These are phyloP conservation scores for Craseonycteris thonglongyai DNA, from an alignment of 2,113 vertebrate genomes.

Conservation along the genomic window DNA sequence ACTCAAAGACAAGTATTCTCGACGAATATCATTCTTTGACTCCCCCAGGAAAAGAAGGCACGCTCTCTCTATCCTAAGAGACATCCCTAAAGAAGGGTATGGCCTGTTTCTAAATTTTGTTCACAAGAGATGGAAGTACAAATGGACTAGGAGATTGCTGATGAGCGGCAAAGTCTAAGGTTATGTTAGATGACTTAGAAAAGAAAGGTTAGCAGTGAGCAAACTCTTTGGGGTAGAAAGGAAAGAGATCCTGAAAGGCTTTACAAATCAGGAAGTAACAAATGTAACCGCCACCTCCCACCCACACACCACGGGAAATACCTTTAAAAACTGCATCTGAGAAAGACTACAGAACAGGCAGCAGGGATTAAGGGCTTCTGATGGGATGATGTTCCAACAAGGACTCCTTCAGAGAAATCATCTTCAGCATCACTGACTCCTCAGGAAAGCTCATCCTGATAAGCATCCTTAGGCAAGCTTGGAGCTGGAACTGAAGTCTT, in stretches of 20 bases:
- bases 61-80: neutral
- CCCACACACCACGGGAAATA: conserved; percentile 78
- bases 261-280: conserved; percentile 62
- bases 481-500: neutral
- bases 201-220: conserved; percentile 48
- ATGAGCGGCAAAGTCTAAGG: neutral
- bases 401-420: neutral
- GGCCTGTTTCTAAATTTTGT: neutral
- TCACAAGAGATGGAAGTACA: neutral
- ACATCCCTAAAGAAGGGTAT: neutral
- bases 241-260: conserved; percentile 52
- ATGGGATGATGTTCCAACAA: conserved; percentile 22
- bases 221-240: conserved; percentile 26
- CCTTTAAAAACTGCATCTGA: conserved; percentile 74
- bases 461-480: neutral
- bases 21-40: neutral
- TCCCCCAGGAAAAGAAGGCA: neutral
- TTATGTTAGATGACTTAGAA: neutral
- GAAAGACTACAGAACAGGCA: conserved; percentile 59
- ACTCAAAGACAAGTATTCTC: neutral
- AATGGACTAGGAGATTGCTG: neutral
- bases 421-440: neutral
- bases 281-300: conserved; percentile 67
- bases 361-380: conserved; percentile 53
- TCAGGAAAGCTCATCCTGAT: neutral